phyloP scores from a whole-genome alignment of 2,113 vertebrate genomes.

The Fregata magnificens region DNA sequence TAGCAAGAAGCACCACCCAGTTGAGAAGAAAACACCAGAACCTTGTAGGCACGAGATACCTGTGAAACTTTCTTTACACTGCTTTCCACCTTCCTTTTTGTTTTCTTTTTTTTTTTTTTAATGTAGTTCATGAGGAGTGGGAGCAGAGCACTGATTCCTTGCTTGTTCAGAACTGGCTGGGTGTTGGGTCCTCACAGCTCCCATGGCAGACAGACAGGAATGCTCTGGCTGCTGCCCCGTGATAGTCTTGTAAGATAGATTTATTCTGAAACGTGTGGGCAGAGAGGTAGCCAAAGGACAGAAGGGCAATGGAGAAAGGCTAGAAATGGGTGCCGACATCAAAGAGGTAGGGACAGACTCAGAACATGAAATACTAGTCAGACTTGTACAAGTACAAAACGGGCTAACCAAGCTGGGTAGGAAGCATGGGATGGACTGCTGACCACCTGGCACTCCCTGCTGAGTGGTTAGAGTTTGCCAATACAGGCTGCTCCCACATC shows the following conservation, averaged over 20 bases:
- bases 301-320: not conserved
- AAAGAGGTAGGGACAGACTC: not conserved
- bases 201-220: not conserved
- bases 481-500: slow-evolving; percentile 8
- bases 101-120: not conserved
- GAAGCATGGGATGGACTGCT: not conserved
- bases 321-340: not conserved
- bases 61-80: not conserved
- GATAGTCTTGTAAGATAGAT: not conserved
- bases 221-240: not conserved
- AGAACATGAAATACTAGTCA: slow-evolving; percentile 23
- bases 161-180: not conserved
- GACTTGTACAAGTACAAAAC: not conserved
- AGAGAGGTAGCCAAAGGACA: not conserved
- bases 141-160: not conserved
- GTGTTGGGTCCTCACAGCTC: not conserved
- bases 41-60: not conserved
- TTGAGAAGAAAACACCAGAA: not conserved
- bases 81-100: not conserved
- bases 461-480: not conserved
- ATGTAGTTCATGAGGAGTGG: not conserved
- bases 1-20: not conserved
- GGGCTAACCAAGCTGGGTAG: not conserved
- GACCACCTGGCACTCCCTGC: slow-evolving; percentile 26
- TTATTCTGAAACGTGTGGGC: not conserved